Base-by-base conservation (phyloP, 2,888 invertebrate species). In the Polyploca ridens region DNA sequence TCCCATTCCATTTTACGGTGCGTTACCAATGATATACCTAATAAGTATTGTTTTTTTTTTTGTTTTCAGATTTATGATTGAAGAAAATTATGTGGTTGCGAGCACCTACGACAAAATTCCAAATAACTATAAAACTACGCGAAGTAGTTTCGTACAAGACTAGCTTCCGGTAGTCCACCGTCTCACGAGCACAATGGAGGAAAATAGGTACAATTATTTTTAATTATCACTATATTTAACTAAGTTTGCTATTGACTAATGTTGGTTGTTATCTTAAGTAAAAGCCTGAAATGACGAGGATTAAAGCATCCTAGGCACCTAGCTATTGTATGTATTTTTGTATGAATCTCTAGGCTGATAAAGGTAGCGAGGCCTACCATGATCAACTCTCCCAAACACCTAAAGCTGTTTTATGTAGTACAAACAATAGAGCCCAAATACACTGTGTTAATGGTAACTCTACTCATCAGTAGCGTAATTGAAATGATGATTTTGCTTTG, bases 31-130 rank as follows among this genome's bases (percentile, higher is more conserved):
- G 27, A 27, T 27, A 27, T 27, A 27, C 1, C 27, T 27, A 27
- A 27, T 27, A 10, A 38, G 8, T 10, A 10, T 10, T 10, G 10
- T 38, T 33, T 54, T 58, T 27, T 8, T 64, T 61, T 86, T 27
- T 8, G 63, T 61, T 86, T 84, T 8, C 86, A 90, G 90, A 77
- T 74, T 67, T n/a, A 74, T 62, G 67, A 44, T 62, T 72, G 66
- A 76, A 77, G 74, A 80, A 85, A 88, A 90, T 73, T 90, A 92
- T 92, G 91, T 81, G 86, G 84, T 82, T 86, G 77, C 75, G 77
- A 72, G 70, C 69, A 75, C 76, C 73, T 16, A 62, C 72, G 35
- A 78, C 64, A 66, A 78, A 74, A 57, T 72, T 72, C 63, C 74
- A 71, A 71, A 73, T 78, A 67, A 79, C 81, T 54, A 75, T 72